phyloP scores from a whole-genome alignment of 2,797 vertebrate species.

The Manis javanica region DNA sequence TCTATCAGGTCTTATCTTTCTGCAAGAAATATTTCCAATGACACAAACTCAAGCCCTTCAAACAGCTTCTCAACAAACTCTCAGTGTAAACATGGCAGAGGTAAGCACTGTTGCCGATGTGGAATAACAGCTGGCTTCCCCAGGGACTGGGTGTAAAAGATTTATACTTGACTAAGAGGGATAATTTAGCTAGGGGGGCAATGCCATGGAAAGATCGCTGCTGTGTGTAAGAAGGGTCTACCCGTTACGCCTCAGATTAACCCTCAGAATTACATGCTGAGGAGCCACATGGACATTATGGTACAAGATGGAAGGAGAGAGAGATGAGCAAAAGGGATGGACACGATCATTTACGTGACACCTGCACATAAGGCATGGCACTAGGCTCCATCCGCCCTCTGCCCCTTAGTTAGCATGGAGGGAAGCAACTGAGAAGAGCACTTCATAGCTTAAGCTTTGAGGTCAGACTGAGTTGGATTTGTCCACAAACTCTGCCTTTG shows the following conservation, averaged over 20 bases:
- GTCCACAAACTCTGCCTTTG: neutral
- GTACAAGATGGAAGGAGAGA: neutral
- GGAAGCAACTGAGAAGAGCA: neutral
- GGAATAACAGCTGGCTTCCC: neutral
- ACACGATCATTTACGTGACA: neutral
- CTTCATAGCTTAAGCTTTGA: neutral
- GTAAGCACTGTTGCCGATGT: neutral
- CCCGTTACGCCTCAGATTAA: neutral
- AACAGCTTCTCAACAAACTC: neutral
- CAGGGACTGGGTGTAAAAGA: neutral
- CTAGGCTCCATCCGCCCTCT: neutral
- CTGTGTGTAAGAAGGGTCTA: neutral
- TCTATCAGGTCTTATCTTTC: neutral
- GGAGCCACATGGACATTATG: neutral
- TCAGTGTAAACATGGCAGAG: neutral
- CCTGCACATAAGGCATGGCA: neutral
- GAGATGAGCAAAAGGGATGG: neutral
- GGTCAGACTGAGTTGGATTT: neutral
- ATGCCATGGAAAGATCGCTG: neutral
- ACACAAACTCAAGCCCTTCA: neutral
- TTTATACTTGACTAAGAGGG: neutral
- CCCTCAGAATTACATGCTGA: rapidly evolving
- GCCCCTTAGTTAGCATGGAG: neutral
- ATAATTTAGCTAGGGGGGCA: neutral
- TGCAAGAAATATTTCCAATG: neutral